phyloP scores from a whole-genome alignment of 2,888 invertebrate genomes.

The Oscheius myriophilus region DNA sequence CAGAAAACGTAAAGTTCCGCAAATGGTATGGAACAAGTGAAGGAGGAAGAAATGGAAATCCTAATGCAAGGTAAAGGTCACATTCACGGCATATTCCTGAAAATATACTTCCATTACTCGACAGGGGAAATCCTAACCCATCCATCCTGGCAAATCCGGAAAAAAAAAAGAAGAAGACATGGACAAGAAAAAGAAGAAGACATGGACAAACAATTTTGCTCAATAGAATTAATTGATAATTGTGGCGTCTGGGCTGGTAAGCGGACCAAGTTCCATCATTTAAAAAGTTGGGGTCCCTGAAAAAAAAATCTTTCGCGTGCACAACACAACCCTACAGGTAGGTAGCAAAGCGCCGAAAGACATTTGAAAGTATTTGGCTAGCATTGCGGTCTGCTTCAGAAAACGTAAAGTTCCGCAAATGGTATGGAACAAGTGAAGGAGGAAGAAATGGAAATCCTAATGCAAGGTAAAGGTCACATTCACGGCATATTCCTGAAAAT shows the following conservation, averaged over 20 bases:
- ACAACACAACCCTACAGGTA: constrained; percentile 46
- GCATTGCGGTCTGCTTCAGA: constrained; percentile 66
- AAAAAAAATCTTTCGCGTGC: constrained; percentile 4
- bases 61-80: constrained; percentile 83
- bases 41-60: constrained; percentile 66
- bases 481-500: constrained; percentile 81
- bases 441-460: constrained; percentile 74
- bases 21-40: constrained; percentile 60
- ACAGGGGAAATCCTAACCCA: too few relatives aligned
- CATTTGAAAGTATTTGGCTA: constrained; percentile 63
- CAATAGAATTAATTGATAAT: constrained; percentile 45
- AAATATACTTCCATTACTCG: too few relatives aligned
- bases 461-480: constrained; percentile 84
- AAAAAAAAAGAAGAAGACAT: too few relatives aligned
- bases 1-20: constrained; percentile 57
- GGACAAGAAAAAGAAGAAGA: not conserved
- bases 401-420: constrained; percentile 56
- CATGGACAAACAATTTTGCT: not conserved
- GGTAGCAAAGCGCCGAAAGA: constrained; percentile 62
- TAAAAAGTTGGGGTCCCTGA: constrained; percentile 67
- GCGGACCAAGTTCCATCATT: constrained; percentile 64
- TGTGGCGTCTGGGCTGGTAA: constrained; percentile 65
- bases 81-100: constrained; percentile 84
- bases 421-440: constrained; percentile 58
- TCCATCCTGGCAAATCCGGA: constrained; percentile 66